Evolutionary conservation across 2,113 vertebrate species (phyloP), one percentile per base, ranked within the genome.

Genomic region (Pomatostomus ruficeps): DNA sequence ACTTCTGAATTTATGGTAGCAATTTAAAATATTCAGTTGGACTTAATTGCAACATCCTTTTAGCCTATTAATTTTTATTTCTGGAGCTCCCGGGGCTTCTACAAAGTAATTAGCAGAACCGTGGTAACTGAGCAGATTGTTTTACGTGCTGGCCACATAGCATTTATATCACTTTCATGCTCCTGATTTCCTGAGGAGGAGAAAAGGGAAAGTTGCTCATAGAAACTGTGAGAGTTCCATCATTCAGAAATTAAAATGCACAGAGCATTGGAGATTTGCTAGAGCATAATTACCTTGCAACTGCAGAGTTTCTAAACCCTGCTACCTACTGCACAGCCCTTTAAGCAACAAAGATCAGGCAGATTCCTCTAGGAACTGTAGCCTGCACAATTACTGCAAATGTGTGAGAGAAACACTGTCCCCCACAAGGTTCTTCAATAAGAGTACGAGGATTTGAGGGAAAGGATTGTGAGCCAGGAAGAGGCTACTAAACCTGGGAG

Each of bases 61-160:
- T 89, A 91, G 92, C 77, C 85, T 90, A 91, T 91, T 95, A 91
- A 94, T 71, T 95, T 96, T 95, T 93, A 97, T 93, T 95, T 93
- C 93, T 83, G 82, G 49, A 95, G 66, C 90, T 95, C 90, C 45
- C 48, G 81, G 74, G 90, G 90, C 58, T 94, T 89, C 85, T 93
- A 48, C 92, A 93, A 82, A 94, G 78, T 88, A 96, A 96, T 96
- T 93, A 96, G 88, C 85, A 96, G 95, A 93, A 65, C 88, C 91
- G 33, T 89, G 81, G 88, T 88, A 95, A 89, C 82, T 57, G 82
- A 94, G 62, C 66, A 85, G 81, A 91, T 93, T 85, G 40, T 75
- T 96, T 94, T 85, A 82, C 89, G 77, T 88, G 58, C 88, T 79
- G 74, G 90, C 81, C 57, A 81, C 58, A 72, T 8, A 59, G 57